Evolutionary conservation across 92 coral and sea anemone species (phyloP).

Genomic region (Epizoanthus scotinus): DNA sequence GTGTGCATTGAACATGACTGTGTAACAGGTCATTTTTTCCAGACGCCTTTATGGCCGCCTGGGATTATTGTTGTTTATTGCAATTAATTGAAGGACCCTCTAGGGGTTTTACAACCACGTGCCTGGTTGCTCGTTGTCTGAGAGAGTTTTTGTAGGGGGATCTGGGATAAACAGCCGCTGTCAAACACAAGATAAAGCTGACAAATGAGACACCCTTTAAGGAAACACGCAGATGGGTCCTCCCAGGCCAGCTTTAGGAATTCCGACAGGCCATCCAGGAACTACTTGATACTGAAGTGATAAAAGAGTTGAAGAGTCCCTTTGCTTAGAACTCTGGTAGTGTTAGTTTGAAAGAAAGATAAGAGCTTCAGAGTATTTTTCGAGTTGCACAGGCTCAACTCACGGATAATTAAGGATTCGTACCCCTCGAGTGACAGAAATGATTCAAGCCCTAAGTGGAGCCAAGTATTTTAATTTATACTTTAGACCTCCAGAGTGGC

Average conservation of each 20-base stretch:
- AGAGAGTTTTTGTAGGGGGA: too few species aligned
- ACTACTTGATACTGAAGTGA: slow-evolving; percentile 35
- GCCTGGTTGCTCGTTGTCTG: too few species aligned
- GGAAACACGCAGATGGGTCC: slow-evolving; percentile 36
- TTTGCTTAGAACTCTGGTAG: slow-evolving; percentile 46
- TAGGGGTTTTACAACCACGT: too few species aligned
- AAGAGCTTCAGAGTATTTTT: slow-evolving; percentile 27
- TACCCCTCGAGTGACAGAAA: slow-evolving; percentile 51
- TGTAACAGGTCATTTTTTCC: too few species aligned
- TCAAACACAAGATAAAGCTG: slow-evolving; percentile 31
- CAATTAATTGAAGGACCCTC: too few species aligned
- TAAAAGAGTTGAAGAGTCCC: slow-evolving; percentile 42
- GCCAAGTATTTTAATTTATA: slow-evolving; percentile 53
- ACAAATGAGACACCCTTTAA: slow-evolving; percentile 26
- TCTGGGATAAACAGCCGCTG: slow-evolving; percentile 26
- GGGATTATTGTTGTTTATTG: too few species aligned
- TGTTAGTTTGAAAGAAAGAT: slow-evolving; percentile 44
- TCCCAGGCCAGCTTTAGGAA: slow-evolving; percentile 34
- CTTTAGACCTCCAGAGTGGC: slow-evolving; percentile 60
- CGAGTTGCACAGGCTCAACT: slow-evolving; percentile 45
- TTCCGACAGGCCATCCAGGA: slow-evolving; percentile 12
- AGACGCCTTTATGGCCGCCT: too few species aligned
- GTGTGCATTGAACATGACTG: too few species aligned
- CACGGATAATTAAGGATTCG: slow-evolving; percentile 51
- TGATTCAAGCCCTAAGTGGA: slow-evolving; percentile 51